Conservation (phyloP, 2,113 vertebrate species). For the Sapayoa aenigma region DNA sequence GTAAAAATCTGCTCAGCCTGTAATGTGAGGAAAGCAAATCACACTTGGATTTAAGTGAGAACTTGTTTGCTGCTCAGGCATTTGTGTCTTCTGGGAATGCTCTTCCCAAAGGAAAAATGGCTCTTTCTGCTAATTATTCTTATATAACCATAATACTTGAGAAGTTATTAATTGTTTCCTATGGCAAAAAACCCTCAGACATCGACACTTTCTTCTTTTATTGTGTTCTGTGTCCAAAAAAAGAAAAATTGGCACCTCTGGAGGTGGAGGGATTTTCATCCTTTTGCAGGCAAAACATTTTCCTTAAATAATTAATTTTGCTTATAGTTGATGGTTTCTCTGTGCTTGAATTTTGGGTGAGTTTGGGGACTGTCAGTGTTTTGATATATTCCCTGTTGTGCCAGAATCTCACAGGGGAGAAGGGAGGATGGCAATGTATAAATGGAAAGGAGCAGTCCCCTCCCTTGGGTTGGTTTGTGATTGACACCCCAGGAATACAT, state of each 20-base stretch:
- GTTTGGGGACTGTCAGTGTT: neutral
- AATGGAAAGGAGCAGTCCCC: neutral
- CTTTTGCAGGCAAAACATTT: neutral
- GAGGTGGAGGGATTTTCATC: neutral
- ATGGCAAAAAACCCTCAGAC: neutral
- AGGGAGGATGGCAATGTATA: neutral
- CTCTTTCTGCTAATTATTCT: neutral
- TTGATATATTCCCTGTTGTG: neutral
- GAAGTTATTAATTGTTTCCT: too few relatives aligned
- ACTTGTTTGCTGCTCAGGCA: neutral
- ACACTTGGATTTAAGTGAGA: neutral
- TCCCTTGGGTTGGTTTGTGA: neutral
- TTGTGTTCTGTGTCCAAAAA: neutral
- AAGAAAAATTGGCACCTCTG: neutral
- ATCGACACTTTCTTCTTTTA: neutral
- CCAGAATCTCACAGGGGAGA: neutral
- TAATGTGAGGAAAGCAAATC: neutral
- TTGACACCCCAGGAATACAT: neutral
- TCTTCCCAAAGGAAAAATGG: neutral
- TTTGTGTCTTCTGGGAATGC: neutral
- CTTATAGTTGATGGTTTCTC: neutral
- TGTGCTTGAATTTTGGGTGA: neutral
- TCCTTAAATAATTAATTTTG: neutral
- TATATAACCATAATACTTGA: neutral
- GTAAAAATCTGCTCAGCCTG: neutral